Base-by-base conservation (phyloP, 2,888 invertebrate genomes). In the Deilephila porcellus region DNA sequence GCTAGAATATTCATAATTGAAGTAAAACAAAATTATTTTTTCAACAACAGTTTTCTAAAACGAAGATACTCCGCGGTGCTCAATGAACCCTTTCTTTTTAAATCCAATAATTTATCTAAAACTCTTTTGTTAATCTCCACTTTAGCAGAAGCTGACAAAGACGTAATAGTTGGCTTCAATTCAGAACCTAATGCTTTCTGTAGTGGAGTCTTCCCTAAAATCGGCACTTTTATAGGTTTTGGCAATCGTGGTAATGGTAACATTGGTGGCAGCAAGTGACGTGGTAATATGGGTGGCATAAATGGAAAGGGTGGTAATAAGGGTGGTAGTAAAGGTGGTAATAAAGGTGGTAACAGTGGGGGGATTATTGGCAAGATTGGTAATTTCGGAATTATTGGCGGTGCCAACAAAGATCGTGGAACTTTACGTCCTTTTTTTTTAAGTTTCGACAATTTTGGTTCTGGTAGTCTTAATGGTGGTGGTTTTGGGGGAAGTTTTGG, bases 71-170 rank as follows among this genome's bases (percentile, higher is more conserved):
- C 89, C 1, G 82, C 76, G 2, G 84, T 79, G 0, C 89, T 86
- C 70, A 93, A 73, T 0, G 86, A 83, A 0, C 92, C 91, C 72
- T 80, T 84, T 20, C 75, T 85, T 73, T 83, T 90, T 59, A 93
- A 78, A 17, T 89, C 82, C 8, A 83, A 20, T 4, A 93, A 82
- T 73, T 85, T 90, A 60, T 83, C 78, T 60, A 86, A 73, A 60
- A 89, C 77, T 59, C 78, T 81, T 17, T 76, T 77, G 59, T 82
- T 85, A 67, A 70, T 63, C 11, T 77, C 77, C 60, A 77, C 60
- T 8, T 79, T 20, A 45, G 45, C 20, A 7, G 64, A 64, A 14
- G 14, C 11, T 7, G 11, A n/a, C 20, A 67, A 67, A 14, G 80
- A 77, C 11, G 80, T 62, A 71, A 80, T 78, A 0, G 85, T 60